Conservation (phyloP, 2,113 vertebrate genomes). For the Pogonocichla stellata region DNA sequence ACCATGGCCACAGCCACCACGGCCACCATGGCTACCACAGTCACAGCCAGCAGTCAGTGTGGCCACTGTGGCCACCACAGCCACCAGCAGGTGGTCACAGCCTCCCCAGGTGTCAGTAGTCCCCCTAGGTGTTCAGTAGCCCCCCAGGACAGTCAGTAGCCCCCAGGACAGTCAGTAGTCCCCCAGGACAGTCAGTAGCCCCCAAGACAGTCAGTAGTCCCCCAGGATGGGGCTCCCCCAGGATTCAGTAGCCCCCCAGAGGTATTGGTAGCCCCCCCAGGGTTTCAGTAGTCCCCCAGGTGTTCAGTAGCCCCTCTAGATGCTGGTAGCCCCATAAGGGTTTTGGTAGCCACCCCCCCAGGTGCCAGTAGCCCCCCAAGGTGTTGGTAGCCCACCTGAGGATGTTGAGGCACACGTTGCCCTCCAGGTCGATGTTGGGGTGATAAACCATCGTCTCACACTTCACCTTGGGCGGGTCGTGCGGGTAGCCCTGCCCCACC, state of each 20-base stretch:
- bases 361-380: background rate
- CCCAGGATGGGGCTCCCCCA: background rate
- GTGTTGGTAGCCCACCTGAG: conserved; percentile 78
- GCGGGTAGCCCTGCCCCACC: conserved; percentile 90
- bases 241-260: background rate
- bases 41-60: background rate
- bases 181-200: background rate
- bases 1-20: background rate
- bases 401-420: conserved; percentile 98
- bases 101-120: background rate
- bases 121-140: background rate
- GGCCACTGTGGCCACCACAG: background rate
- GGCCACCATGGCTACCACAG: background rate
- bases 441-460: conserved; percentile 98
- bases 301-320: background rate
- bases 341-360: too few species aligned
- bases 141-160: too few species aligned
- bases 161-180: too few species aligned
- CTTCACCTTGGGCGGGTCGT: conserved; percentile 96
- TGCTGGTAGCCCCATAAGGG: background rate
- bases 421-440: conserved; percentile 97
- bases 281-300: background rate
- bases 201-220: background rate
- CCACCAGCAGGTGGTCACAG: background rate
- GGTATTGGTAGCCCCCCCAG: background rate